Base-by-base conservation (phyloP, 2,888 invertebrate species). In the Bugula neritina region DNA sequence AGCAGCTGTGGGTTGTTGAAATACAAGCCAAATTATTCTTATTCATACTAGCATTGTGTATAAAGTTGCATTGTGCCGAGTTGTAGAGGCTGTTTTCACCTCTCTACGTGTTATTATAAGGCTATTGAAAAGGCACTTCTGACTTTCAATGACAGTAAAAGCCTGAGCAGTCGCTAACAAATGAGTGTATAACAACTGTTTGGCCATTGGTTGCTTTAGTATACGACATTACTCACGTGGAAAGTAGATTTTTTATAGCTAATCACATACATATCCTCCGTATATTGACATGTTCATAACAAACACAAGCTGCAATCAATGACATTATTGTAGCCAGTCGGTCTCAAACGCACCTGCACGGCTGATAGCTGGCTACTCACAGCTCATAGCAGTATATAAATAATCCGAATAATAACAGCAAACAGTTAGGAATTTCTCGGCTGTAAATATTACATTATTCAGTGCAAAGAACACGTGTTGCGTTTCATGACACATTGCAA, bases 281-380 rank as follows among this genome's bases (percentile, higher is more conserved):
- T 43, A 43, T 43, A 43, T 63, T 63, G 63, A 63, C 63, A 63
- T 34, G 31, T 31, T 63, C 17, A 13, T 13, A 27, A 25, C 17
- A 31, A 29, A n/a, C 13, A 57, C 13, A 17, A 57, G n/a, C 10
- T 13, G 25, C 25, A 63, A 34, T 63, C 31, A 63, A 63, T 63
- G 63, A 63, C 63, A 63, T 27, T 1, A 10, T 21, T 29, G 63
- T 63, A 63, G 63, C 29, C 63, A 63, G 63, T 13, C 63, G 17
- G 63, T 63, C 63, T 25, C 63, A 2, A 34, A 5, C 27, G 5
- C 63, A 63, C 63, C 63, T 63, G 63, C 27, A 43, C 17, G n/a
- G n/a, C n/a, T n/a, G n/a, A n/a, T n/a, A n/a, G n/a, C n/a, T n/a
- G n/a, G n/a, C n/a, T n/a, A n/a, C n/a, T n/a, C n/a, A n/a, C n/a